Conservation (phyloP, 1,140 invertebrate species). For the Lycorma delicatula region DNA sequence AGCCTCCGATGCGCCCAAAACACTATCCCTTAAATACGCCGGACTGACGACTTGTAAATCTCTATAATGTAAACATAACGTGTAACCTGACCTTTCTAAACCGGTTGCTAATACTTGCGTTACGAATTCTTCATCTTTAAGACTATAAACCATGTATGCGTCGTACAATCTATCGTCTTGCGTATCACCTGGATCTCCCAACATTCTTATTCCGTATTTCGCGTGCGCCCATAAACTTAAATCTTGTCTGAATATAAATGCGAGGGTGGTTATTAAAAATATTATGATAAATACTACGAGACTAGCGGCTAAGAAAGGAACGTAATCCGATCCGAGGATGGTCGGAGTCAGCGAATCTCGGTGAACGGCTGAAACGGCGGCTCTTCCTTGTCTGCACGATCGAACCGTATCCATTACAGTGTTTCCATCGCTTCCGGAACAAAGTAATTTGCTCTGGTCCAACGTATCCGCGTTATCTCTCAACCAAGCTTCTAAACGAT, state of each 20-base stretch:
- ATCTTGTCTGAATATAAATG: conserved; percentile 67
- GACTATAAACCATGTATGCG: conserved; percentile 79
- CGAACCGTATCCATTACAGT: conserved; percentile 51
- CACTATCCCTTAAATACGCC: conserved; percentile 57
- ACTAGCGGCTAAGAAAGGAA: conserved; percentile 61
- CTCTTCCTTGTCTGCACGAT: conserved; percentile 49
- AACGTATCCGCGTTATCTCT: conserved; percentile 45
- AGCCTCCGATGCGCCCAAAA: conserved; percentile 67
- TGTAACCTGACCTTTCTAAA: conserved; percentile 64
- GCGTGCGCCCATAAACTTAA: conserved; percentile 64
- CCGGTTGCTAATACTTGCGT: conserved; percentile 65
- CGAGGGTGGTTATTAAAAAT: conserved; percentile 55
- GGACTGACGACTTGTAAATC: conserved; percentile 57
- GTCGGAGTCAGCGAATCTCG: conserved; percentile 48
- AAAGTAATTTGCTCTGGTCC: conserved; percentile 49
- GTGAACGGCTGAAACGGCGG: conserved; percentile 51
- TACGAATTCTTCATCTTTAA: conserved; percentile 74
- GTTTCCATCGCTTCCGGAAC: conserved; percentile 40
- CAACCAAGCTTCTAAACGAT: conserved; percentile 54
- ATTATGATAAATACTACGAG: conserved; percentile 62
- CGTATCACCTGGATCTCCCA: conserved; percentile 47
- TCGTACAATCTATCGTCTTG: conserved; percentile 69
- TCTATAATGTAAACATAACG: conserved; percentile 64
- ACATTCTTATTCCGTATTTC: conserved; percentile 61
- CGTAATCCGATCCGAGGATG: conserved; percentile 49